Base-by-base conservation (phyloP, 2,888 invertebrate species). In the Agrotis ipsilon region DNA sequence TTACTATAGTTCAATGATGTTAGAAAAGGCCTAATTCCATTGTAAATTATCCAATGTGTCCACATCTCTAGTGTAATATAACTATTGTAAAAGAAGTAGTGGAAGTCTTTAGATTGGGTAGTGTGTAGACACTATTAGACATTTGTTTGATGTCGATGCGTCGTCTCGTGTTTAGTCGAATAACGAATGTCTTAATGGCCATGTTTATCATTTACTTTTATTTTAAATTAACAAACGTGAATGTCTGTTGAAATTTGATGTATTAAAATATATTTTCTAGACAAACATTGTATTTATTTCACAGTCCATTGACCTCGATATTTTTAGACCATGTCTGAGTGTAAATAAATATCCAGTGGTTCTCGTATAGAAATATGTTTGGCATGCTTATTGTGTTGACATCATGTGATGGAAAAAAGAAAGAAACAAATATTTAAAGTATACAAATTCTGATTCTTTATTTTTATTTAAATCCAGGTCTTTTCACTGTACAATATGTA, bases 251-350 rank as follows among this genome's bases (percentile, higher is more conserved):
- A 92, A 92, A 94, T 92, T 95, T 93, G 92, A 93, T 94, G 94
- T 96, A 95, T 92, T 94, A 93, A 95, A 95, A 92, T 95, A 94
- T 96, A 95, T 96, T 96, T 96, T 95, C 90, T 95, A 95, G 94
- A 94, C 90, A 93, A 91, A 79, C 24, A 54, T 65, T 65, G 76
- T 57, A 69, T 82, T 87, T 86, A 80, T 82, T 90, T 80, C 13
- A 43, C 7, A 18, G 16, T 48, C 11, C 45, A 63, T 52, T 60
- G 14, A 48, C 54, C 46, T 21, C 9, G 5, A 19, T 63, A 45
- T 54, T 68, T 65, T 45, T 18, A 43, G 13, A 62, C 14, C 7
- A 32, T 27, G 16, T 1, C 59, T 43, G 55, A 58, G 46, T 43
- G 3, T 24, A 21, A 46, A 27, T 45, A 24, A 18, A 27, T 13